phyloP scores from a whole-genome alignment of 2,113 vertebrate species.

The Nothoprocta perdicaria region DNA sequence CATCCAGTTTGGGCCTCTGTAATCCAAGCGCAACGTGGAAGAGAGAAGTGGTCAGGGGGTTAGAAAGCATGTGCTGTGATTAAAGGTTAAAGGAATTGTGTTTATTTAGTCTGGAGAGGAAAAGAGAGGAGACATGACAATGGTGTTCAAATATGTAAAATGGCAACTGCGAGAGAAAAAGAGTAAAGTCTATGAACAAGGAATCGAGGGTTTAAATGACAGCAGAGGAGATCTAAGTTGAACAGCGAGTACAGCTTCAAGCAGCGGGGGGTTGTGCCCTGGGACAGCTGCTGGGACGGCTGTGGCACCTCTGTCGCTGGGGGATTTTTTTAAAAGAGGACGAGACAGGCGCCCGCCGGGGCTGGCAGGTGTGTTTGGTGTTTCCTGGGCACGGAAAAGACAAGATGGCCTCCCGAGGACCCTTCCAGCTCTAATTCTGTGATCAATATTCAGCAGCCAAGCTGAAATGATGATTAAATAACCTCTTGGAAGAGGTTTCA shows the following conservation, averaged over 20 bases:
- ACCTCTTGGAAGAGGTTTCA: background rate
- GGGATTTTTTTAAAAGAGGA: background rate
- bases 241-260: background rate
- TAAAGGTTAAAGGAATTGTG: background rate
- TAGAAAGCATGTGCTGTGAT: background rate
- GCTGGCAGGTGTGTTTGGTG: background rate
- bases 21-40: background rate
- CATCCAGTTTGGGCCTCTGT: background rate
- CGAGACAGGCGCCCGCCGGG: background rate
- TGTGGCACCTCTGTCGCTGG: background rate
- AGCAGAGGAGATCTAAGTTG: background rate
- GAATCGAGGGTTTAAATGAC: background rate
- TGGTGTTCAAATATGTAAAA: background rate
- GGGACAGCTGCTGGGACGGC: background rate
- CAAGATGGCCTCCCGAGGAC: background rate
- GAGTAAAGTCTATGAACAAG: background rate
- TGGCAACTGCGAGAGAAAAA: background rate
- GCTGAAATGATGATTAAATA: background rate
- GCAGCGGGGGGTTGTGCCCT: background rate
- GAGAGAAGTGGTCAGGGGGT: background rate
- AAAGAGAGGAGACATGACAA: background rate
- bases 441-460: slow-evolving; percentile 9
- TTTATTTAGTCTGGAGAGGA: background rate
- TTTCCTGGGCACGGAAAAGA: background rate
- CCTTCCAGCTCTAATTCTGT: background rate